Percentiles rank a stretch among this genome's conserved stretches.
Conservation (phyloP, 2,888 invertebrate genomes). For the Fragum sueziense region DNA sequence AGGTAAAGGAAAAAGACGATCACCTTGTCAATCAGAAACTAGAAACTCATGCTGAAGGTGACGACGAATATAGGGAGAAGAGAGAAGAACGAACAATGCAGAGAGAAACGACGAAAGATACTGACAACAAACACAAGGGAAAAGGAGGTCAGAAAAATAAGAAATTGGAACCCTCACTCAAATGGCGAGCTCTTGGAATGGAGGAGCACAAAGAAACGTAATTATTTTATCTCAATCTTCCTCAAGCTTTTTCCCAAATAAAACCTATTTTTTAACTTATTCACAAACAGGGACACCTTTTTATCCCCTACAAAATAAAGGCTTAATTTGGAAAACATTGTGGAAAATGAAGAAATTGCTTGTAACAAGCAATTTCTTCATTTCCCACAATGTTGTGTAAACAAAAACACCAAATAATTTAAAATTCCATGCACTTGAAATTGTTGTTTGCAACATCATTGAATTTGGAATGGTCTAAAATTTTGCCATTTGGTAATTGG, state of each 20-base stretch:
- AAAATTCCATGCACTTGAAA: no score
- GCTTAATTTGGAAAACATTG: no score
- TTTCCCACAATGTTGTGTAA: not conserved
- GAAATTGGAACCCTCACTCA: slow-evolving; percentile 79
- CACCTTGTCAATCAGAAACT: slow-evolving; percentile 53
- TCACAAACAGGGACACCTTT: no score
- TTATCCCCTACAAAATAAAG: no score
- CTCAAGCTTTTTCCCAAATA: not conserved
- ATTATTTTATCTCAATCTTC: not conserved
- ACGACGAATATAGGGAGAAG: slow-evolving; percentile 62
- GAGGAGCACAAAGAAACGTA: slow-evolving; percentile 74
- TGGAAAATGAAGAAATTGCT: no score
- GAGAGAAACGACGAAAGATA: slow-evolving; percentile 64
- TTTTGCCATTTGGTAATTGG: no score
- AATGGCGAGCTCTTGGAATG: slow-evolving; percentile 78
- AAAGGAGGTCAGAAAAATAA: slow-evolving; percentile 73
- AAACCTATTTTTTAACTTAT: not conserved
- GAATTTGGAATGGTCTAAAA: no score
- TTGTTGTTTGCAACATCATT: no score
- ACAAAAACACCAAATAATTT: no score
- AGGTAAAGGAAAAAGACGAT: slow-evolving; percentile 65
- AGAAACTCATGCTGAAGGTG: slow-evolving; percentile 58
- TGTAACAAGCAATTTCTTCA: no score
- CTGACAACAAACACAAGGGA: slow-evolving; percentile 68
- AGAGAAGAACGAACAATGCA: slow-evolving; percentile 59